These are phyloP conservation scores for Chydorus sphaericus DNA, from an alignment of 2,888 invertebrate species.

Conservation along the genomic window DNA sequence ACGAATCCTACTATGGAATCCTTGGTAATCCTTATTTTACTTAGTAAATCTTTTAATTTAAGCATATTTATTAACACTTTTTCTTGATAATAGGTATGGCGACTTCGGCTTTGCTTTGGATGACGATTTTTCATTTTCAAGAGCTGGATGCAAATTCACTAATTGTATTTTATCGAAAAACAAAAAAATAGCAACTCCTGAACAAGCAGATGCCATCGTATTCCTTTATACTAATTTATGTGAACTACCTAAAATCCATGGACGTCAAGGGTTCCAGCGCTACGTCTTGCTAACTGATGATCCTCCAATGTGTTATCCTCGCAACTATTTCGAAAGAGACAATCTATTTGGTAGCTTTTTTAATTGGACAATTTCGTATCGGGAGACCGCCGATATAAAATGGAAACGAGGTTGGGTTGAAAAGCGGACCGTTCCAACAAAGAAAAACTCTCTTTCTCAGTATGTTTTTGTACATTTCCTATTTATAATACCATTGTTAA, in stretches of 20 bases:
- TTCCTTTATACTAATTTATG: slow-evolving; percentile 9
- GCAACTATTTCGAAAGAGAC: slow-evolving; percentile 5
- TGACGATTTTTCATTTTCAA: slow-evolving; percentile 1
- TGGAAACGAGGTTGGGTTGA: slow-evolving; percentile 9
- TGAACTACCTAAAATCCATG: slow-evolving; percentile 4
- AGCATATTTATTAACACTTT: no score
- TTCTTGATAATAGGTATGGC: no score
- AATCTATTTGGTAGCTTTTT: slow-evolving; percentile 10
- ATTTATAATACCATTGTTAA: background rate
- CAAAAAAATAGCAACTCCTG: background rate
- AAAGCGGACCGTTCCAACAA: background rate
- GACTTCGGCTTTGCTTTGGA: slow-evolving; percentile 5
- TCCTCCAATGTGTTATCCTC: slow-evolving; percentile 9
- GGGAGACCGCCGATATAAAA: slow-evolving; percentile 6
- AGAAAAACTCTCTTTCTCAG: background rate
- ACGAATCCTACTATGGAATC: slow-evolving; percentile 8
- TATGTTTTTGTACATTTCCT: background rate
- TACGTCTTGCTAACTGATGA: slow-evolving; percentile 9
- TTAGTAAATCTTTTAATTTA: no score
- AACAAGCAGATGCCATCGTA: slow-evolving; percentile 5
- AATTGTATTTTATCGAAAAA: slow-evolving; percentile 3
- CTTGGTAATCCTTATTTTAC: no score
- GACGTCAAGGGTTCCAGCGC: background rate
- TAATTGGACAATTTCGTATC: slow-evolving; percentile 11
- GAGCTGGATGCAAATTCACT: slow-evolving; percentile 2